These are phyloP conservation scores for Ichneumon xanthorius DNA, from an alignment of 2,888 invertebrate species.

Conservation along the genomic window DNA sequence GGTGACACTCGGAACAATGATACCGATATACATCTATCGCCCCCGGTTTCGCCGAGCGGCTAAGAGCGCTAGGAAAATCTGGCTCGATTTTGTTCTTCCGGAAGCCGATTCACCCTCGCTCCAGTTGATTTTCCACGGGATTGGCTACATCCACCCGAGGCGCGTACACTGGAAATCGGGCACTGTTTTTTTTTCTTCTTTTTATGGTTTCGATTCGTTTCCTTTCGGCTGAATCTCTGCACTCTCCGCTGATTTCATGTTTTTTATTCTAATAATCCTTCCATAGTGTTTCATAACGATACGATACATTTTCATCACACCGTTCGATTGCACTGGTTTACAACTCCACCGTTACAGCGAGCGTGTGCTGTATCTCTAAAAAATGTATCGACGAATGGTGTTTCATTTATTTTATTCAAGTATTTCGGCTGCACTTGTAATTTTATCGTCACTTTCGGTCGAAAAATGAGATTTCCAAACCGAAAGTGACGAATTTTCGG, in stretches of 20 bases:
- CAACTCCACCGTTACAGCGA: neutral
- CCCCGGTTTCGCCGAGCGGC: conserved; percentile 15
- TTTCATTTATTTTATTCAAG: neutral
- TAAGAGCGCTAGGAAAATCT: conserved; percentile 32
- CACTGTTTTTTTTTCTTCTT: conserved; percentile 42
- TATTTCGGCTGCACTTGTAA: no score
- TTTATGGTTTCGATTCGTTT: conserved; percentile 18
- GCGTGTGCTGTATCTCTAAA: neutral
- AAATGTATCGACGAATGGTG: neutral
- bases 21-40: conserved; percentile 17
- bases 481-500: no score
- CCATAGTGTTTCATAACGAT: neutral
- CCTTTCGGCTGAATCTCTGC: neutral
- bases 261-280: neutral
- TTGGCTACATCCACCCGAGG: conserved; percentile 52
- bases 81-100: conserved; percentile 43
- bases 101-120: conserved; percentile 58
- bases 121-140: conserved; percentile 66
- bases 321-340: neutral
- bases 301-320: neutral
- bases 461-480: no score
- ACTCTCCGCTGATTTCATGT: neutral
- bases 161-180: conserved; percentile 9
- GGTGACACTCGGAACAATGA: conserved; percentile 13
- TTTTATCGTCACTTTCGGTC: no score